Evolutionary conservation across 2,797 vertebrate genomes (phyloP).

Genomic region (Kryptopterus vitreolus): DNA sequence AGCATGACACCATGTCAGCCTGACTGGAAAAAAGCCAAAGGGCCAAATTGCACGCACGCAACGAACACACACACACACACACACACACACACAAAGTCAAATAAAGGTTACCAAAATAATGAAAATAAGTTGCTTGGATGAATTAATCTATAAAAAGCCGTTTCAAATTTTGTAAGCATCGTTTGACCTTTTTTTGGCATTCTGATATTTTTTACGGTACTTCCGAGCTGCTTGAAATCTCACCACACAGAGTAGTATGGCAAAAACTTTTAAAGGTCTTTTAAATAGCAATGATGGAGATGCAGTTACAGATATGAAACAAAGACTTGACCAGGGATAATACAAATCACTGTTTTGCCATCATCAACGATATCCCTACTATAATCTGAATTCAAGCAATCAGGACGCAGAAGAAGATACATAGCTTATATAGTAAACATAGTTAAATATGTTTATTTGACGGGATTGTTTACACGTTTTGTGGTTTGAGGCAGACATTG

Average conservation of each 20-base stretch:
- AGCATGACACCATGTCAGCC: conserved; percentile 21
- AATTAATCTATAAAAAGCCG: background rate
- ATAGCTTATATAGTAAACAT: background rate
- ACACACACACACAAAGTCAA: background rate
- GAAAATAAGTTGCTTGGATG: background rate
- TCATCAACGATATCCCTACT: background rate
- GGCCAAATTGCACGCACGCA: background rate
- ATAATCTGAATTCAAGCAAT: background rate
- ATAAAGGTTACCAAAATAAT: background rate
- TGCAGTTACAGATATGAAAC: background rate
- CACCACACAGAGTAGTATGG: background rate
- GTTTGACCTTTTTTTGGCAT: background rate
- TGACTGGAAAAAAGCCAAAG: conserved; percentile 10
- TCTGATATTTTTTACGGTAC: background rate
- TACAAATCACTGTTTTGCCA: background rate
- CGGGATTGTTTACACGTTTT: background rate
- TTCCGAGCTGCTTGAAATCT: background rate
- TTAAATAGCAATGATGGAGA: background rate
- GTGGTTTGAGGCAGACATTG: background rate
- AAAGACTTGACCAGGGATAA: background rate
- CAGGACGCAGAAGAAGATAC: background rate
- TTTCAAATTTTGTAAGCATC: background rate
- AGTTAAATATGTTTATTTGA: too few species aligned
- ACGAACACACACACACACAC: background rate
- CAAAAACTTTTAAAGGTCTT: background rate